These are phyloP conservation scores for Nannoperca obscura DNA, from an alignment of 2,797 vertebrate genomes.

Conservation along the genomic window DNA sequence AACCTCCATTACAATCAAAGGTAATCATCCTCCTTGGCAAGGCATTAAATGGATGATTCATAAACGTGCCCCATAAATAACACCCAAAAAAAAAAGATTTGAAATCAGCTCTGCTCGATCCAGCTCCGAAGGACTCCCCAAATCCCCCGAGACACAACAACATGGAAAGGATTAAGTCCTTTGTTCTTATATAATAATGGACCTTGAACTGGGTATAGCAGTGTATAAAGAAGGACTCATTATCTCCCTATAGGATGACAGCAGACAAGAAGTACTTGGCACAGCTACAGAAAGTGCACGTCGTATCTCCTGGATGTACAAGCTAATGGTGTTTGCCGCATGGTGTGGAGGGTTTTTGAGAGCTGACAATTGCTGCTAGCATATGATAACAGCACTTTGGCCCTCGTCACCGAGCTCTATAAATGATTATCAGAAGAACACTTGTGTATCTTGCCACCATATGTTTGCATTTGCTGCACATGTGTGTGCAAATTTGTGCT, in stretches of 20 bases:
- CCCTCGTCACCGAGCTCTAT: conserved; percentile 56
- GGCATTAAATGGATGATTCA: conserved; percentile 65
- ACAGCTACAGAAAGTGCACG: conserved; percentile 57
- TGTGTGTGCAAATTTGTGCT: conserved; percentile 21
- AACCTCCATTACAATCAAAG: conserved; percentile 54
- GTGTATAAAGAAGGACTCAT: conserved; percentile 64
- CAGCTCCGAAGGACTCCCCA: conserved; percentile 52
- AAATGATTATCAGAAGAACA: conserved; percentile 76
- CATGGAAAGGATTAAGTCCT: conserved; percentile 55
- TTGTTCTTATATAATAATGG: conserved; percentile 68
- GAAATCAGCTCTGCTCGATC: conserved; percentile 47
- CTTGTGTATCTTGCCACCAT: conserved; percentile 60
- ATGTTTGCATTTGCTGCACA: conserved; percentile 62
- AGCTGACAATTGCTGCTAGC: conserved; percentile 66
- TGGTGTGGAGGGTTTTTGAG: conserved; percentile 67
- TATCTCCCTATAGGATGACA: conserved; percentile 74
- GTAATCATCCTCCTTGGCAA: conserved; percentile 49
- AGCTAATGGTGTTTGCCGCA: conserved; percentile 76
- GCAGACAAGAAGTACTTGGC: conserved; percentile 64
- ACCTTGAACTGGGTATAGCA: conserved; percentile 45
- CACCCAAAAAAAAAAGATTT: conserved; percentile 41
- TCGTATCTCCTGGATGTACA: conserved; percentile 68
- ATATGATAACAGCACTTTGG: conserved; percentile 78
- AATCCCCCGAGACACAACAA: conserved; percentile 58
- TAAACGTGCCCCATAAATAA: conserved; percentile 49